Evolutionary conservation across 2,797 vertebrate genomes (phyloP), one percentile per base, ranked within the genome.

Genomic region (Avahi laniger): DNA sequence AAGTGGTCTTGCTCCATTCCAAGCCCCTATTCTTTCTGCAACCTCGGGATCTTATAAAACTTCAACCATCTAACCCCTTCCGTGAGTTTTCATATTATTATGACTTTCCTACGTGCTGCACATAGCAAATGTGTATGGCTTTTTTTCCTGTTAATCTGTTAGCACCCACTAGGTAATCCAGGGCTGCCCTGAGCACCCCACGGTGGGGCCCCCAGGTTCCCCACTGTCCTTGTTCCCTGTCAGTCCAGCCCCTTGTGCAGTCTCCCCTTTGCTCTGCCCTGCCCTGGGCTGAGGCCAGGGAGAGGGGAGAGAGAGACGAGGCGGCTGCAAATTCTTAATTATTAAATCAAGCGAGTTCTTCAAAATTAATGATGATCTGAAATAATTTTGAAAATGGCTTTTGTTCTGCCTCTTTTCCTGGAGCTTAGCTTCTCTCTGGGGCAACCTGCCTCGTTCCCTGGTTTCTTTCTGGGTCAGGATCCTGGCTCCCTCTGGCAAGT

Each of bases 281-380:
- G n/a, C 5, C 50, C 12, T 79, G 54, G 50, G 46, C 54, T 43
- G 26, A 14, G n/a, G 10, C 2, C 3, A 14, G 20, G 30, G 6
- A 18, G 33, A 4, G 14, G 26, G 11, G 33, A 76, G 12, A 30
- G 0, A 2, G 1, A 33, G 30, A 2, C 0, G 26, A 26, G n/a
- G 8, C 3, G 4, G 28, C 89, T 33, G 28, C 22, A 59, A 30
- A 85, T 28, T 61, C 13, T 0, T 41, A 28, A 57, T 35, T 57
- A 67, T 8, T 22, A 38, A 67, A 10, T 61, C 33, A 17, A 59
- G 35, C n/a, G 8, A 1, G 22, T 28, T 81, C 7, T 26, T 0
- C 35, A 52, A 14, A 17, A 67, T 15, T 38, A 59, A 30, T 12
- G 9, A 30, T 2, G 7, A 73, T 26, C n/a, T 54, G 2, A 65